Evolutionary conservation across 2,888 invertebrate genomes (phyloP).

Genomic region (Ormyrus nitidulus): DNA sequence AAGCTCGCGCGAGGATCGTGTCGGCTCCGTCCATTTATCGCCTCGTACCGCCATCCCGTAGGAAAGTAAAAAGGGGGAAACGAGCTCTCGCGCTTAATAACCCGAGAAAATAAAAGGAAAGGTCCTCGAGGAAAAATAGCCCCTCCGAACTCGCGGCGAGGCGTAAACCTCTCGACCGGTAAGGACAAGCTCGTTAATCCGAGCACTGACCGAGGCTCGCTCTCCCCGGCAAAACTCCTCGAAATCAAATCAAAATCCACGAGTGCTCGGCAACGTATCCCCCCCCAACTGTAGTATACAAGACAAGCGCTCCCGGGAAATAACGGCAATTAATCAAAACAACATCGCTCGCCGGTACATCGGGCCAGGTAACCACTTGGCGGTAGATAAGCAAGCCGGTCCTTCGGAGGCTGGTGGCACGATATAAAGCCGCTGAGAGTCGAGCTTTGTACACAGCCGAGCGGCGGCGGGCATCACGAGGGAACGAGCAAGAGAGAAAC

Average conservation of each 20-base stretch:
- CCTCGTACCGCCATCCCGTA: too few relatives aligned
- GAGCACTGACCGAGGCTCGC: background rate
- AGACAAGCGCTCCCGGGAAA: conserved; percentile 18
- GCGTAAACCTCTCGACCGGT: background rate
- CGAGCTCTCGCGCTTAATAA: too few relatives aligned
- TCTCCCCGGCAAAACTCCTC: background rate
- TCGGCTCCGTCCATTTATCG: too few relatives aligned
- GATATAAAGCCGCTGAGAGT: too few relatives aligned
- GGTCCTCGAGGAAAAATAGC: too few relatives aligned
- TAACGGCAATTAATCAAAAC: conserved; percentile 49
- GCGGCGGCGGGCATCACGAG: background rate
- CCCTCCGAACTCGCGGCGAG: too few relatives aligned
- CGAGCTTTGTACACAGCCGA: background rate
- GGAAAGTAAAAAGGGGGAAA: too few relatives aligned
- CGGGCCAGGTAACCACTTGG: conserved; percentile 33
- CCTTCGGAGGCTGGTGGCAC: too few relatives aligned
- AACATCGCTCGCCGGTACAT: conserved; percentile 18
- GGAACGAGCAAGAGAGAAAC: background rate
- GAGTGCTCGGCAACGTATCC: background rate
- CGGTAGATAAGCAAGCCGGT: too few relatives aligned
- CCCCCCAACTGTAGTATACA: background rate
- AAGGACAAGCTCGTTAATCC: conserved; percentile 31
- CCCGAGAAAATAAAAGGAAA: too few relatives aligned
- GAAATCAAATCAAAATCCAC: conserved; percentile 23
- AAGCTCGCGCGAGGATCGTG: too few relatives aligned